A percentile compares a stretch with the other conserved stretches of the same genome.
phyloP scores from a whole-genome alignment of 1,140 invertebrate genomes.

The Brachionus plicatilis region DNA sequence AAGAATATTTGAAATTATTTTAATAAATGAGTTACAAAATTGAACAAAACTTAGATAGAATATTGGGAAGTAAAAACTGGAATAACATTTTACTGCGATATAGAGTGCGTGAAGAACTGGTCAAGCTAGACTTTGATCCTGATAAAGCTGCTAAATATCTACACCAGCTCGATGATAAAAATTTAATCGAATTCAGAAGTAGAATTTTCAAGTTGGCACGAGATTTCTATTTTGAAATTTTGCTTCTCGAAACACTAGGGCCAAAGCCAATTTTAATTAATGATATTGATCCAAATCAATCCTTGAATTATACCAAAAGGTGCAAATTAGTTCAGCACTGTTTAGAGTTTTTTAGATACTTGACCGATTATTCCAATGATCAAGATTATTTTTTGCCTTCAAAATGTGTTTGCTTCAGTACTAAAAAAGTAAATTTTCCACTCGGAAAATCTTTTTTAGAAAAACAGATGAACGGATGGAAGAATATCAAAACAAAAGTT shows the following conservation, averaged over 20 bases:
- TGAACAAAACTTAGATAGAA: constrained; percentile 6
- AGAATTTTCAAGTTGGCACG: neutral
- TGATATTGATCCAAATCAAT: neutral
- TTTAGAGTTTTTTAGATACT: neutral
- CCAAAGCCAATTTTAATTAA: neutral
- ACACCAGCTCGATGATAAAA: neutral
- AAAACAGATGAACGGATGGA: neutral
- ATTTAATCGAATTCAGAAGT: neutral
- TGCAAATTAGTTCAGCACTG: neutral
- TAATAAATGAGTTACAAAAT: constrained; percentile 1
- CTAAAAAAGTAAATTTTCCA: neutral
- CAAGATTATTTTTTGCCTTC: neutral
- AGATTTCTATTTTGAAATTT: neutral
- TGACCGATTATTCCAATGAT: neutral
- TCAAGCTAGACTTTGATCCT: neutral
- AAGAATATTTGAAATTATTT: neutral
- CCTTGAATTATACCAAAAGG: neutral
- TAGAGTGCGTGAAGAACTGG: neutral
- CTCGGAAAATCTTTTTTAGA: neutral
- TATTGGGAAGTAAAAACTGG: neutral
- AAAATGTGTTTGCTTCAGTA: neutral
- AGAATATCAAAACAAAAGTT: neutral
- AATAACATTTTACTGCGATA: neutral
- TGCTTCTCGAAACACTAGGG: neutral
- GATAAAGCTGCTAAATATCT: neutral